These are phyloP conservation scores for Karalla daura DNA, from an alignment of 2,797 vertebrate genomes.

Conservation along the genomic window DNA sequence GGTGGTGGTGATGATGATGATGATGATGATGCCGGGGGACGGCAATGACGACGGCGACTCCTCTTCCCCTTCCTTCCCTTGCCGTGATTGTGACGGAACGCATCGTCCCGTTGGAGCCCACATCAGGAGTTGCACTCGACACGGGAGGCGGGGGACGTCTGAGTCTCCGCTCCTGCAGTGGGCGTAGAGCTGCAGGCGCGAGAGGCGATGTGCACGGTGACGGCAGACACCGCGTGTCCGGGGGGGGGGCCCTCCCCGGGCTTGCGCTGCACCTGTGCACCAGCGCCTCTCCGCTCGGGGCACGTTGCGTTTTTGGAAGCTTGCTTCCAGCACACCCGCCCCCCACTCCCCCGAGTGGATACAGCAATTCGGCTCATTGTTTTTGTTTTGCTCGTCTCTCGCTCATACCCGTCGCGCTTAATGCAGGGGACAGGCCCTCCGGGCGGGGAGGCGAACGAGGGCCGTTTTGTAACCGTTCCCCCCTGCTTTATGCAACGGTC, in stretches of 20 bases:
- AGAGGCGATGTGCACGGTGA: constrained; percentile 8
- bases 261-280: constrained; percentile 38
- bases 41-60: constrained; percentile 1
- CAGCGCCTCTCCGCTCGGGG: constrained; percentile 37
- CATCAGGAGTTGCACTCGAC: constrained; percentile 11
- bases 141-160: too few species aligned
- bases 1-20: constrained; percentile 8
- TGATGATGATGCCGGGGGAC: too few species aligned
- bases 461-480: constrained; percentile 39
- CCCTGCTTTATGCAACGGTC: constrained; percentile 38
- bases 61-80: constrained; percentile 1
- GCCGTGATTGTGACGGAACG: neutral
- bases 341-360: constrained; percentile 34
- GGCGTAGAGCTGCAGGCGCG: constrained; percentile 8
- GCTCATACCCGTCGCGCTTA: constrained; percentile 24
- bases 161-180: too few species aligned
- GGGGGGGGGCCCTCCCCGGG: constrained; percentile 13
- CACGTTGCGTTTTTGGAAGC: constrained; percentile 41
- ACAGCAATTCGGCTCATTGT: constrained; percentile 34
- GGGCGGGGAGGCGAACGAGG: constrained; percentile 28
- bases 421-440: constrained; percentile 18
- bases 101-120: neutral
- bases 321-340: constrained; percentile 39
- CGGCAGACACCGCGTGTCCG: too few species aligned
- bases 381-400: constrained; percentile 34